Percentiles rank a stretch among this genome's conserved stretches.
Conservation (phyloP, 2,113 vertebrate species). For the Dendropsophus ebraccatus region DNA sequence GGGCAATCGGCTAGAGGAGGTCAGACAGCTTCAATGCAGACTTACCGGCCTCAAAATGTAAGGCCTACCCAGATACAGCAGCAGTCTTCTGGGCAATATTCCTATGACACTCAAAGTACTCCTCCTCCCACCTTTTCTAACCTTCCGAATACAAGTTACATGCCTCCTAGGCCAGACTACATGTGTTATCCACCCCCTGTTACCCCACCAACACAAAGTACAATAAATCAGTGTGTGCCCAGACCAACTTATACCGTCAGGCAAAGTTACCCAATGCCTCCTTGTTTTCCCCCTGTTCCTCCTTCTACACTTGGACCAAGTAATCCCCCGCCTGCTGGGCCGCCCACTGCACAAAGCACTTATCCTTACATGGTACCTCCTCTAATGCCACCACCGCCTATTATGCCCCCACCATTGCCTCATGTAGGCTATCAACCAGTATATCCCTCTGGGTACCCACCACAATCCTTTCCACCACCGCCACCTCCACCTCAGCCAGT, state of each 20-base stretch:
- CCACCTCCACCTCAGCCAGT: constrained; percentile 74
- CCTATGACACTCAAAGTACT: constrained; percentile 81
- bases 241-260: constrained; percentile 81
- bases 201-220: constrained; percentile 74
- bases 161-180: constrained; percentile 84
- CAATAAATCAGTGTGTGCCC: constrained; percentile 80
- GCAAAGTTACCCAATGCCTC: constrained; percentile 85
- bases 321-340: constrained; percentile 69
- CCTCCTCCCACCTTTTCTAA: constrained; percentile 77
- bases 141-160: constrained; percentile 75
- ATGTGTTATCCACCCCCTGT: constrained; percentile 86
- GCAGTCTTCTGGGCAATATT: constrained; percentile 79
- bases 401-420: constrained; percentile 76
- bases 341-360: constrained; percentile 75
- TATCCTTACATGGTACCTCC: constrained; percentile 90
- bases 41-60: constrained; percentile 80
- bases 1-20: constrained; percentile 81
- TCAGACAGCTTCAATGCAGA: constrained; percentile 76
- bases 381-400: constrained; percentile 74
- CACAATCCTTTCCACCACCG: constrained; percentile 73
- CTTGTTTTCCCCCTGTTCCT: constrained; percentile 87
- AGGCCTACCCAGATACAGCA: constrained; percentile 82
- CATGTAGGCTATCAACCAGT: constrained; percentile 84
- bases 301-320: constrained; percentile 59
- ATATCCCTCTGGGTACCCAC: constrained; percentile 83